Conservation (phyloP, 2,888 invertebrate species). For the Auanema sp. region DNA sequence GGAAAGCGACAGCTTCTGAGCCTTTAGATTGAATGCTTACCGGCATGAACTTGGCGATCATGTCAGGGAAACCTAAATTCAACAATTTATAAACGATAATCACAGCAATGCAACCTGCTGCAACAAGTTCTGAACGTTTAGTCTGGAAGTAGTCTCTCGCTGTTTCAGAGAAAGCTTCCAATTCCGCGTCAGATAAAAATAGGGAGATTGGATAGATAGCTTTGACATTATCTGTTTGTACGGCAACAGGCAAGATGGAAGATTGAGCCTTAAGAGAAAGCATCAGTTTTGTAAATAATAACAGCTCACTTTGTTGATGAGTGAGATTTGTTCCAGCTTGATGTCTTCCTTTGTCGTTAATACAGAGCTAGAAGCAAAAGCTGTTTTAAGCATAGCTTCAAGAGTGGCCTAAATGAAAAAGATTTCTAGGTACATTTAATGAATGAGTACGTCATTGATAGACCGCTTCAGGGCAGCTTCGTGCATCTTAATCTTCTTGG, state of each 20-base stretch:
- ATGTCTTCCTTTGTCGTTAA: constrained; percentile 23
- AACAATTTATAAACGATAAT: not conserved
- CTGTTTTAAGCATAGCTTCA: constrained; percentile 43
- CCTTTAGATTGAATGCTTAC: not conserved
- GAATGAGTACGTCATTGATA: constrained; percentile 22
- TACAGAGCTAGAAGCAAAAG: constrained; percentile 36
- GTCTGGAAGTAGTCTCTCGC: constrained; percentile 21
- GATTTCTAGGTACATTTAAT: not conserved
- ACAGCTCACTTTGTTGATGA: constrained; percentile 27
- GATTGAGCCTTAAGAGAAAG: constrained; percentile 21
- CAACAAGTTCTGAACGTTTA: constrained; percentile 23
- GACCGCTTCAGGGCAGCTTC: constrained; percentile 35
- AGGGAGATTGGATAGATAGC: constrained; percentile 43
- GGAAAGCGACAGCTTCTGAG: constrained; percentile 12
- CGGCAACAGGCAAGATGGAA: constrained; percentile 32
- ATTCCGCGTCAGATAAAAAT: constrained; percentile 34
- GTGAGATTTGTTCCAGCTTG: constrained; percentile 31
- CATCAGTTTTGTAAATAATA: not conserved
- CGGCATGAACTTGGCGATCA: constrained; percentile 1
- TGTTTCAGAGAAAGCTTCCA: constrained; percentile 21
- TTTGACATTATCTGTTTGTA: constrained; percentile 24
- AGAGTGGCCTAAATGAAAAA: constrained; percentile 29
- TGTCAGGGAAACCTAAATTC: constrained; percentile 13
- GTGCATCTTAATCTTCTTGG: constrained; percentile 42
- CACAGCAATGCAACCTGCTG: constrained; percentile 5